These are phyloP conservation scores for Thecocarcelia acutangulata DNA, from an alignment of 2,888 invertebrate genomes.

Conservation along the genomic window DNA sequence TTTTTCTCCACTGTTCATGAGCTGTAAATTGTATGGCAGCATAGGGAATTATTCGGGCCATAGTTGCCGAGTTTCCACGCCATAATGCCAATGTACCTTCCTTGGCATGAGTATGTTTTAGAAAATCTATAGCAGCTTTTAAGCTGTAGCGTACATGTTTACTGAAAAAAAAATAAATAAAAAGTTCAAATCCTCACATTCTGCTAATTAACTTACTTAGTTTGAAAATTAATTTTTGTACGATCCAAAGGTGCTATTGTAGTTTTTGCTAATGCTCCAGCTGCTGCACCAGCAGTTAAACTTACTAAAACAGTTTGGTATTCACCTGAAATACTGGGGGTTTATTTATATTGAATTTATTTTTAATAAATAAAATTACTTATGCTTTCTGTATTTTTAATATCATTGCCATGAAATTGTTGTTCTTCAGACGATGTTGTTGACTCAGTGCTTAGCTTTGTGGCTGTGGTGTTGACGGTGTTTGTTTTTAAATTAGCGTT, in stretches of 20 bases:
- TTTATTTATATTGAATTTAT: not conserved
- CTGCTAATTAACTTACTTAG: constrained; percentile 82
- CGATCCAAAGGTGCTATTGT: constrained; percentile 98
- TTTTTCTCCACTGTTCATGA: constrained; percentile 97
- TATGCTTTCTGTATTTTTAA: constrained; percentile 30
- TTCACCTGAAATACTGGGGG: constrained; percentile 25
- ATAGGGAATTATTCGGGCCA: constrained; percentile 98
- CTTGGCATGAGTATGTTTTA: constrained; percentile 85
- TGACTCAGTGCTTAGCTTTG: constrained; percentile 38
- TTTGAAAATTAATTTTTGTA: constrained; percentile 99
- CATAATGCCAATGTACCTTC: constrained; percentile 94
- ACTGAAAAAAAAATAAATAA: constrained; percentile 70
- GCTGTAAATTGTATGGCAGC: constrained; percentile 98
- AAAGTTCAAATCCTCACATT: not conserved
- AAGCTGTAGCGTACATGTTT: constrained; percentile 88
- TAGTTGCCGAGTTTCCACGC: constrained; percentile 99
- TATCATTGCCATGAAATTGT: constrained; percentile 22
- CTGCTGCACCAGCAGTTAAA: constrained; percentile 93
- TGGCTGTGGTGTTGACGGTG: constrained; percentile 46
- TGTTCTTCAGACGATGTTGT: constrained; percentile 42
- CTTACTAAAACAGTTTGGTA: constrained; percentile 87
- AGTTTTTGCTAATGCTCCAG: constrained; percentile 97
- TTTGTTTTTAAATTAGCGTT: constrained; percentile 51
- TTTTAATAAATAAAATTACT: constrained; percentile 28
- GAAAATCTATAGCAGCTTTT: constrained; percentile 86